Conservation (phyloP, 2,797 vertebrate species). For the Bradypodion ventrale region DNA sequence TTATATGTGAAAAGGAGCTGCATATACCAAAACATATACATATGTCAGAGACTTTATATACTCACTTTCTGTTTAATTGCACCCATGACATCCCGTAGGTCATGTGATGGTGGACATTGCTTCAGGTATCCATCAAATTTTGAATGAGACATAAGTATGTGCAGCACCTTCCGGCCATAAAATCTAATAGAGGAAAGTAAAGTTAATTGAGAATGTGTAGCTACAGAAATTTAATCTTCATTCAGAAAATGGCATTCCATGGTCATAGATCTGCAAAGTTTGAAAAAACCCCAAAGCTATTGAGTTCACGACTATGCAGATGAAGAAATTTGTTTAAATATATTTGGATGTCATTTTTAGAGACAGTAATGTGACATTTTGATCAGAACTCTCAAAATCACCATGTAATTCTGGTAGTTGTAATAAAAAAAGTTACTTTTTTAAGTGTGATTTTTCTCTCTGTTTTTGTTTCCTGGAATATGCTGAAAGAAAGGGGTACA, state of each 20-base stretch:
- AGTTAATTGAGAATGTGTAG: neutral
- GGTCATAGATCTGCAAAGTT: too few species aligned
- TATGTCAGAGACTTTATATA: neutral
- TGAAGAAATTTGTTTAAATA: too few species aligned
- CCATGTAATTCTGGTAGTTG: too few species aligned
- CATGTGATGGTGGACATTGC: slow-evolving; percentile 52
- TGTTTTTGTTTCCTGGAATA: neutral
- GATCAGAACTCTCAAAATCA: too few species aligned
- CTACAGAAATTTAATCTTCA: neutral
- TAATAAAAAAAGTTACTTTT: too few species aligned
- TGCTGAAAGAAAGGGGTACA: neutral
- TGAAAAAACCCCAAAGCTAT: too few species aligned
- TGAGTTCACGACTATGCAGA: too few species aligned
- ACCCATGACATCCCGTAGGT: slow-evolving; percentile 66
- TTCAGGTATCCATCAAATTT: slow-evolving; percentile 68
- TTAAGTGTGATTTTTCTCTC: neutral
- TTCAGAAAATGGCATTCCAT: neutral
- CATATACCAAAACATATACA: neutral
- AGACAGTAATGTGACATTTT: too few species aligned
- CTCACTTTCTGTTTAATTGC: slow-evolving; percentile 71
- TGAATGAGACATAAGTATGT: slow-evolving; percentile 60
- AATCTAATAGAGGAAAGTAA: slow-evolving; percentile 50
- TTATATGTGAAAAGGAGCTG: neutral
- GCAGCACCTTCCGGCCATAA: slow-evolving; percentile 74
- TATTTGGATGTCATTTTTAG: too few species aligned